Percentiles rank a stretch among this genome's conserved stretches.
These are phyloP conservation scores for Nothobranchius furzeri DNA, from an alignment of 2,113 vertebrate genomes.

Conservation along the genomic window DNA sequence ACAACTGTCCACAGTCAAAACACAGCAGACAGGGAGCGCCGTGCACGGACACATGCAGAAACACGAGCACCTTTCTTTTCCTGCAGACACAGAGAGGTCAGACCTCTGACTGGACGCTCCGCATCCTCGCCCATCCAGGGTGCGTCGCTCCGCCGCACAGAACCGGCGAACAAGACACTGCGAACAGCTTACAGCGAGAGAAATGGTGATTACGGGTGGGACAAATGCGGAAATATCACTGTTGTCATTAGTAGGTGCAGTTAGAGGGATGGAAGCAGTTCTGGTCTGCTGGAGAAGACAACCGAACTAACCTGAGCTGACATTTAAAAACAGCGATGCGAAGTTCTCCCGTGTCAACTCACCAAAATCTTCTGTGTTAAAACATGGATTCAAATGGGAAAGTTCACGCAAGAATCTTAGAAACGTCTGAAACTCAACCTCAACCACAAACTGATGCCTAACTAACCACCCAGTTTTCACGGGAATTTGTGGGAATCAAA, in stretches of 20 bases:
- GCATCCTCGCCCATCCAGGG: constrained; percentile 82
- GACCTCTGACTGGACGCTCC: constrained; percentile 62
- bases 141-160: constrained; percentile 64
- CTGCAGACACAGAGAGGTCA: constrained; percentile 76
- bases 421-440: not conserved
- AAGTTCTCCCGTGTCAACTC: not conserved
- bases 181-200: constrained; percentile 77
- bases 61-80: constrained; percentile 84
- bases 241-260: constrained; percentile 41
- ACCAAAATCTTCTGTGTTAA: too few species aligned
- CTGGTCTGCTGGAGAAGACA: constrained; percentile 23
- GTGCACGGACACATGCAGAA: constrained; percentile 1
- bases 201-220: constrained; percentile 30
- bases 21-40: not conserved
- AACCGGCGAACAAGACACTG: constrained; percentile 83
- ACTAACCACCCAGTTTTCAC: too few species aligned
- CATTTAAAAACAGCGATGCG: not conserved
- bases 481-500: too few species aligned
- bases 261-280: constrained; percentile 52
- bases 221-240: constrained; percentile 5
- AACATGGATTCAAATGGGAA: not conserved
- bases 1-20: not conserved
- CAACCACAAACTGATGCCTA: too few species aligned
- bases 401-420: not conserved
- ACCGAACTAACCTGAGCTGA: constrained; percentile 30